Conservation (phyloP, 1,140 invertebrate genomes). For the Drosophila ogumai region DNA sequence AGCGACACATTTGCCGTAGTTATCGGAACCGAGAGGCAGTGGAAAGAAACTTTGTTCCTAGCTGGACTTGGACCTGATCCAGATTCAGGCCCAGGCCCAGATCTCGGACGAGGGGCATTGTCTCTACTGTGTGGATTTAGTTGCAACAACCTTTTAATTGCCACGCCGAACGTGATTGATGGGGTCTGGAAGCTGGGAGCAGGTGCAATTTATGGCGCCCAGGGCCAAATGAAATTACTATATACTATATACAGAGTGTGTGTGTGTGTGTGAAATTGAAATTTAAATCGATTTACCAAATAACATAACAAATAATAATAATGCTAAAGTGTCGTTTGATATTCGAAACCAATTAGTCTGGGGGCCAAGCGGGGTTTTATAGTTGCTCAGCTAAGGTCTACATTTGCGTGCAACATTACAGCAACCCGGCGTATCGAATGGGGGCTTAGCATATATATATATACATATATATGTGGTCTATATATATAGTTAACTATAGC, state of each 20-base stretch:
- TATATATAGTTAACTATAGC: conserved; percentile 12
- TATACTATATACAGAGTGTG: not conserved
- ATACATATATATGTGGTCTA: conserved; percentile 11
- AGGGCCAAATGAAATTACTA: conserved; percentile 22
- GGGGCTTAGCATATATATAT: conserved; percentile 3
- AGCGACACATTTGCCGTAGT: conserved; percentile 39
- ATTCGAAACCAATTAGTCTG: conserved; percentile 35
- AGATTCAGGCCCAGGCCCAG: conserved; percentile 5
- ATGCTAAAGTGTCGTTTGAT: conserved; percentile 28
- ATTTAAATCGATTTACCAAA: conserved; percentile 32
- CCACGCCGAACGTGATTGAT: conserved; percentile 30
- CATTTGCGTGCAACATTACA: conserved; percentile 74
- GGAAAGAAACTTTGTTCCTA: conserved; percentile 34
- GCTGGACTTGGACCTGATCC: conserved; percentile 39
- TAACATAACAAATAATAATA: conserved; percentile 12
- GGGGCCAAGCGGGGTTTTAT: conserved; percentile 29
- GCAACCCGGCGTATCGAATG: conserved; percentile 31
- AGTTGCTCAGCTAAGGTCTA: conserved; percentile 55
- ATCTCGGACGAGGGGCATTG: conserved; percentile 15
- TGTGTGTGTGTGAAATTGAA: conserved; percentile 22
- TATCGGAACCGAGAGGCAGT: conserved; percentile 24
- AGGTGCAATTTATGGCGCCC: conserved; percentile 42
- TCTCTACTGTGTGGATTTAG: conserved; percentile 57
- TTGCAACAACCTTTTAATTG: conserved; percentile 38
- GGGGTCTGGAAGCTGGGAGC: not conserved